Base-by-base conservation (phyloP, 2,113 vertebrate species). In the Cephalopterus ornatus region DNA sequence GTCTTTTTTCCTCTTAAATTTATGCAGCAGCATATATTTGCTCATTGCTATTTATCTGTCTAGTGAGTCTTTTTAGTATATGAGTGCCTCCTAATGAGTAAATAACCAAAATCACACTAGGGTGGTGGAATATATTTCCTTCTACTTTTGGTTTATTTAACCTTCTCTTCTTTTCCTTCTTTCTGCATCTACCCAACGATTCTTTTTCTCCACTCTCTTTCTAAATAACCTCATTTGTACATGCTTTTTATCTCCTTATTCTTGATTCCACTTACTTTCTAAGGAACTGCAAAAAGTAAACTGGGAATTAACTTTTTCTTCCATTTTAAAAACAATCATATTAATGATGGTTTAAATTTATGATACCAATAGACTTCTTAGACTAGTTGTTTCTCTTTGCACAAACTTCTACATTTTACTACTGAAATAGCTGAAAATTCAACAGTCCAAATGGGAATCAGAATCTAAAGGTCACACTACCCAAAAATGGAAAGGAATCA, bases 1-100 rank as follows among this genome's bases (percentile, higher is more conserved):
- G 53, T 42, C 27, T 94, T 96, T 89, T 90, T 95, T 75, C 77
- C 49, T 79, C 32, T 74, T 66, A 88, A 93, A 88, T 94, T 82
- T 93, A 88, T 96, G 89, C 83, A 85, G 56, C 20, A 35, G 46
- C 30, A 20, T 85, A 41, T 65, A 89, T 89, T 78, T 89, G 7
- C 85, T 85, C 14, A 1, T 70, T 82, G 41, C n/a, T 94, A n/a
- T 92, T 91, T 85, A 89, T 81, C 37, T 85, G 26, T 58, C 70
- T 84, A 73, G 68, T 42, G 55, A 92, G 33, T 5, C 30, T 86
- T 89, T 92, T 91, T 61, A 44, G 35, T 59, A 42, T 65, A 52
- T 1, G 20, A 91, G 23, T 89, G 58, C n/a, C 12, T 91, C 67
- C 87, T 96, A 89, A 94, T 58, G 37, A 91, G 42, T 53, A 79